phyloP scores from a whole-genome alignment of 2,888 invertebrate species.

The Lasioglossum villosulum region DNA sequence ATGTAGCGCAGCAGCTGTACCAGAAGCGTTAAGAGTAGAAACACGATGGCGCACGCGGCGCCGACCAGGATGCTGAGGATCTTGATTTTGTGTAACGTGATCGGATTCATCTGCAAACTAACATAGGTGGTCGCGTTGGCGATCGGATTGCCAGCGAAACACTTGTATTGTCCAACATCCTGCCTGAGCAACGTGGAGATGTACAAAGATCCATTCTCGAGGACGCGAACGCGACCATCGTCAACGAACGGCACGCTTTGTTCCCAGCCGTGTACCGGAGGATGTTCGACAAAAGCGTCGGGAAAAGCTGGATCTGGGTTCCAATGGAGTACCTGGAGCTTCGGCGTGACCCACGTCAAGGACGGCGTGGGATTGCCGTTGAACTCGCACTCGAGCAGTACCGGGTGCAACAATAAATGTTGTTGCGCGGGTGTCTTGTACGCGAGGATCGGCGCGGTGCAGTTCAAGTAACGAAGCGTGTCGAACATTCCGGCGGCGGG shows the following conservation, averaged over 20 bases:
- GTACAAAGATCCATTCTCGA: constrained; percentile 92
- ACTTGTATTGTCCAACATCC: constrained; percentile 94
- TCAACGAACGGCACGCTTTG: constrained; percentile 74
- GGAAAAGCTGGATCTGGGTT: constrained; percentile 90
- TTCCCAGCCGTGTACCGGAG: constrained; percentile 86
- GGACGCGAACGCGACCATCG: constrained; percentile 87
- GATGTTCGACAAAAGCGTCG: constrained; percentile 89
- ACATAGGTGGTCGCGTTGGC: constrained; percentile 92
- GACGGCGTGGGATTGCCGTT: constrained; percentile 92
- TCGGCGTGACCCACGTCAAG: constrained; percentile 94
- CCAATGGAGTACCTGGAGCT: constrained; percentile 90
- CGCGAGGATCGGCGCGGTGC: constrained; percentile 88
- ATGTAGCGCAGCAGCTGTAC: constrained; percentile 91
- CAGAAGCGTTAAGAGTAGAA: constrained; percentile 92
- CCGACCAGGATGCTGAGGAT: constrained; percentile 94
- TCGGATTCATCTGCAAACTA: constrained; percentile 93
- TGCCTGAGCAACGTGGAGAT: constrained; percentile 90
- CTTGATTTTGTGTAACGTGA: constrained; percentile 93
- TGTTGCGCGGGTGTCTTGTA: constrained; percentile 88
- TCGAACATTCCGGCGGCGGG: constrained; percentile 88
- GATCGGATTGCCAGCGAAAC: constrained; percentile 93
- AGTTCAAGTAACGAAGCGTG: constrained; percentile 90
- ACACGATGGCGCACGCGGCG: constrained; percentile 91
- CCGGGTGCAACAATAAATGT: constrained; percentile 87
- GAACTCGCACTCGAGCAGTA: constrained; percentile 91